A percentile compares a stretch with the other conserved stretches of the same genome.
Conservation (phyloP, 2,797 vertebrate genomes). For the Myiotriccus ornatus region DNA sequence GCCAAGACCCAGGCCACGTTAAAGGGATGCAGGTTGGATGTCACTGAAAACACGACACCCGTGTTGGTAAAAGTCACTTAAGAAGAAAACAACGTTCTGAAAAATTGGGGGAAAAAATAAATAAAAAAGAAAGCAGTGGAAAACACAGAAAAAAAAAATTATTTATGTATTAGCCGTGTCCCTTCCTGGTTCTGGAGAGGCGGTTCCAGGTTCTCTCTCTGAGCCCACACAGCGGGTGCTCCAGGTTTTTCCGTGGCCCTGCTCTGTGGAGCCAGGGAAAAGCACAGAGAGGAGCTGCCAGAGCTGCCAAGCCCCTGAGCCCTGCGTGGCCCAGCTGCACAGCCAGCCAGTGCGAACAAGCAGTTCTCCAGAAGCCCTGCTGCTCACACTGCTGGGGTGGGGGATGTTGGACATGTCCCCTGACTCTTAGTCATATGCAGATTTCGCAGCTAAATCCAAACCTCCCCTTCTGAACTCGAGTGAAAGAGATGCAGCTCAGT, state of each 20-base stretch:
- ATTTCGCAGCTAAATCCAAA: background rate
- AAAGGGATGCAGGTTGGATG: background rate
- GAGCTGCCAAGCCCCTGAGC: background rate
- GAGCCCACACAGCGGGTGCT: rapidly evolving
- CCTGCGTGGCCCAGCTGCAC: background rate
- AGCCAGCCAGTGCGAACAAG: background rate
- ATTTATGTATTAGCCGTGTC: background rate
- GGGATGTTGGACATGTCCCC: background rate
- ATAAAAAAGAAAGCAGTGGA: background rate
- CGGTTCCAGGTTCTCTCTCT: background rate
- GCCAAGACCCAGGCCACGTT: background rate
- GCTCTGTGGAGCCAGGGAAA: background rate
- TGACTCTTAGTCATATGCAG: constrained; percentile 47
- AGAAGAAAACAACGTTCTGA: background rate
- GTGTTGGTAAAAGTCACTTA: background rate
- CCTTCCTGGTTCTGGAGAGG: background rate
- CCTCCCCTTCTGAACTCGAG: background rate
- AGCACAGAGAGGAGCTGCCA: background rate
- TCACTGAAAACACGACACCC: background rate
- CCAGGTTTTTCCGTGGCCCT: rapidly evolving
- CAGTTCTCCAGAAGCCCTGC: background rate
- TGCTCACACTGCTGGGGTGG: background rate
- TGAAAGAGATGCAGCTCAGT: background rate
- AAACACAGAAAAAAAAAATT: background rate
- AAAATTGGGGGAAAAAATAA: background rate